Base-by-base conservation (phyloP, 2,888 invertebrate genomes). In the Pseudococcus viburni region DNA sequence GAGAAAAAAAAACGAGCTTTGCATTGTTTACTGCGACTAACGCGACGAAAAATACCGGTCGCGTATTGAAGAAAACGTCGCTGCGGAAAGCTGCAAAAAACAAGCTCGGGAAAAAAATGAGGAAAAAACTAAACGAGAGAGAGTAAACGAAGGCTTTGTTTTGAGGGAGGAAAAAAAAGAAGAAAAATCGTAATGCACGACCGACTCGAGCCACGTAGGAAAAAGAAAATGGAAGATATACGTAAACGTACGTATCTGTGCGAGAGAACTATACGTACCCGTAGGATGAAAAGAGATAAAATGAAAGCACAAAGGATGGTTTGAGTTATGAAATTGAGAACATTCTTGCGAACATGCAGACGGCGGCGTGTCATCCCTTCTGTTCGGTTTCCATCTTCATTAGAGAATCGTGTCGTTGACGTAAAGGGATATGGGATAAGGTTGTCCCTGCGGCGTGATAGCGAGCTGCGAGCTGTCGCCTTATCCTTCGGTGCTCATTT, bases 401-500 rank as follows among this genome's bases (percentile, higher is more conserved):
- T 86, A 86, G 42, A 12, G 26, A 86, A 51, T 59, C 85, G 59
- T 33, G 39, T 46, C 64, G 86, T 68, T 46, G 68, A 86, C 86
- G 42, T 42, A 26, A 85, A 39, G 86, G 73, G 68, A 68, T 86
- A 64, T 7, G 86, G 48, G 68, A 68, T 73, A 68, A 86, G 42
- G 46, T 46, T 0, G 64, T 86, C 85, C 84, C 85, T 85, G 33
- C 55, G 59, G 55, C 51, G 26, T 51, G n/a, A 42, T 84, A 22
- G 85, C 33, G 33, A 84, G 46, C 42, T 51, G 64, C 19, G 11
- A 42, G 51, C 51, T 33, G 55, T 85, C 85, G 55, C 59, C 89
- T 88, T 89, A 88, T 85, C 89, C 89, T 89, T 85, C 88, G 86
- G 83, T 26, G 88, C 88, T 89, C 89, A 88, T 89, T 90, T 89